Evolutionary conservation across 2,113 vertebrate species (phyloP), one percentile per base, ranked within the genome.

Genomic region (Cettia cetti): DNA sequence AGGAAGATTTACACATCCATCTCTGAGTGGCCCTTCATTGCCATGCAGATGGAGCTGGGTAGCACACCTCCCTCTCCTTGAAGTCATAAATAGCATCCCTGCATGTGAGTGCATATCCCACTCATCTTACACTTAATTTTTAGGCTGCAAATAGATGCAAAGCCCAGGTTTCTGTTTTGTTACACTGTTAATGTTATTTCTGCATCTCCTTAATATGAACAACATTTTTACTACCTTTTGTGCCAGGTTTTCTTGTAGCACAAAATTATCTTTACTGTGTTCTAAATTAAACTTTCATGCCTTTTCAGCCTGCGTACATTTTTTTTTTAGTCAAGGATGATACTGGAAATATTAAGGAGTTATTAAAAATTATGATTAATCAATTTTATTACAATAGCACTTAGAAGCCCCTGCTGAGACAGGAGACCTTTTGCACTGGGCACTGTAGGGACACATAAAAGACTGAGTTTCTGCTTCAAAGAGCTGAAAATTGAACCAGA

Each of bases 401-500:
- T 89, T 86, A 83, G 76, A 92, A 89, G 26, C 40, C 52, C 79
- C 71, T 86, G 86, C 88, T 90, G 96, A 95, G 92, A 86, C 71
- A 86, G 68, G 79, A 93, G 88, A 92, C 92, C 90, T 94, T 56
- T 95, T 86, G 86, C 85, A 94, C 76, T 74, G 71, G 63, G 76
- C 89, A 78, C 75, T 90, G 68, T 63, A 93, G 96, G 85, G 90
- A 94, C 88, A 90, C 71, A 92, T 94, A 82, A 94, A 97, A 95
- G 94, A 94, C 54, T 61, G 76, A 86, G 21, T 86, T 96, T 93
- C 94, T 93, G 82, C 92, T 96, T 96, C 94, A 97, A 94, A 96
- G 90, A 83, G 79, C 90, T 90, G 89, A 90, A 95, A 95, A 94
- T 93, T 83, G 72, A 86, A 95, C 75, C 35, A 86, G 92, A 92